Evolutionary conservation across 2,888 invertebrate species (phyloP).

Genomic region (Drosophila sordidula): DNA sequence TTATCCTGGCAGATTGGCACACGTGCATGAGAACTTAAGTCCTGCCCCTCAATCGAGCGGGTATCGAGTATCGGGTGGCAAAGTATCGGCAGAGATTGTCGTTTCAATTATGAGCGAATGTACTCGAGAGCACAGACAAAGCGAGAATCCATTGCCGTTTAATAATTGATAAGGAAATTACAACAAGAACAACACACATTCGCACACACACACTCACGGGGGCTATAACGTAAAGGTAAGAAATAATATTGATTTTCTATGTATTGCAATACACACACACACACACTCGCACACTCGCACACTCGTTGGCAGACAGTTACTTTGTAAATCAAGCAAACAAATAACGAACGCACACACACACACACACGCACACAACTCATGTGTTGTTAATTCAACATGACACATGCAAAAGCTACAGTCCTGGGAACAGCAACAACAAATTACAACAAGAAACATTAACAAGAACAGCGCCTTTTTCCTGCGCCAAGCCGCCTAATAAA

Average conservation of each 20-base stretch:
- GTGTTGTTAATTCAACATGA: constrained; percentile 57
- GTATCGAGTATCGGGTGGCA: constrained; percentile 24
- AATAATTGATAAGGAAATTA: constrained; percentile 53
- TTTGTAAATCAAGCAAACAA: constrained; percentile 45
- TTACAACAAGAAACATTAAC: constrained; percentile 10
- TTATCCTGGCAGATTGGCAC: constrained; percentile 3
- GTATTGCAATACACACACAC: constrained; percentile 41
- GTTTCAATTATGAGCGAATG: constrained; percentile 56
- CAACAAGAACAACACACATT: constrained; percentile 16
- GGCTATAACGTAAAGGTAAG: constrained; percentile 25
- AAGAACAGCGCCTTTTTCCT: neutral
- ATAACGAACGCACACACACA: constrained; percentile 9
- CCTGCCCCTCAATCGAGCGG: constrained; percentile 6
- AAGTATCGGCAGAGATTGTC: constrained; percentile 36
- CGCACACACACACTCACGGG: constrained; percentile 3
- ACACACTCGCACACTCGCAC: constrained; percentile 1
- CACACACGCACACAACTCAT: constrained; percentile 17
- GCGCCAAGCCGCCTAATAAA: neutral
- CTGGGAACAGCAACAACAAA: constrained; percentile 7
- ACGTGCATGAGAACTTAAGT: constrained; percentile 7
- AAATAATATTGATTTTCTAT: constrained; percentile 70
- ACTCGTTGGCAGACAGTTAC: constrained; percentile 21
- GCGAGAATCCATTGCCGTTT: constrained; percentile 42
- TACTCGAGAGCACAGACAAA: constrained; percentile 31
- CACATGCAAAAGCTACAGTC: constrained; percentile 57